These are phyloP conservation scores for Pseudeuparius sepicola DNA, from an alignment of 2,888 invertebrate species.

Conservation along the genomic window DNA sequence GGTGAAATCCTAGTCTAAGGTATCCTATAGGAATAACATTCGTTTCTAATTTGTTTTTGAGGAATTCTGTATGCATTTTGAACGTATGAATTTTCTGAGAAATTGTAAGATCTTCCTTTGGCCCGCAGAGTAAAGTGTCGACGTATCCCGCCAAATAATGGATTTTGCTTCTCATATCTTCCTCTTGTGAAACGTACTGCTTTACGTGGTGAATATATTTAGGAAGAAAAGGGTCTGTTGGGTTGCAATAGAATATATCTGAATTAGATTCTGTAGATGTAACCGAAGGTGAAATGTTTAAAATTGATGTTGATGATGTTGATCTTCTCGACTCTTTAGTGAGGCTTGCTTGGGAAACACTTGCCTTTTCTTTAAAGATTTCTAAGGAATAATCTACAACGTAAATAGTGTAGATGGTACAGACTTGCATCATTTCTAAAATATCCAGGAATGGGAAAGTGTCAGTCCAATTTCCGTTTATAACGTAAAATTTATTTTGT, in stretches of 20 bases:
- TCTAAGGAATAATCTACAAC: constrained; percentile 31
- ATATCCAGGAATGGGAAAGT: constrained; percentile 34
- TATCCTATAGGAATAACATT: constrained; percentile 43
- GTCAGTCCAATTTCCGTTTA: constrained; percentile 26
- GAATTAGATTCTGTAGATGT: no score
- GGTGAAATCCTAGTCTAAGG: constrained; percentile 41
- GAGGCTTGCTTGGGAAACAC: constrained; percentile 6
- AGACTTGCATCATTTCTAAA: constrained; percentile 26
- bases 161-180: constrained; percentile 23
- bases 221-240: constrained; percentile 28
- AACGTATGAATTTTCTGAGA: constrained; percentile 28
- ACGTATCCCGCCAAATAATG: constrained; percentile 29
- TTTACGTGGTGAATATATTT: constrained; percentile 26
- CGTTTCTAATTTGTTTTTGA: constrained; percentile 34
- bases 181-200: constrained; percentile 19
- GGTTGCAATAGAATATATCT: no score
- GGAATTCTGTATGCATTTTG: constrained; percentile 27
- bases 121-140: constrained; percentile 29
- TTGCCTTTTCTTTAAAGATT: constrained; percentile 12
- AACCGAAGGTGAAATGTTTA: constrained; percentile 23
- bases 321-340: constrained; percentile 2
- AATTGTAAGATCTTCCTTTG: constrained; percentile 21
- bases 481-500: constrained; percentile 30
- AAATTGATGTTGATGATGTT: no score
- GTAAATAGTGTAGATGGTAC: constrained; percentile 30